These are phyloP conservation scores for Drosophila busckii DNA, from an alignment of 1,140 invertebrate species.

Conservation along the genomic window DNA sequence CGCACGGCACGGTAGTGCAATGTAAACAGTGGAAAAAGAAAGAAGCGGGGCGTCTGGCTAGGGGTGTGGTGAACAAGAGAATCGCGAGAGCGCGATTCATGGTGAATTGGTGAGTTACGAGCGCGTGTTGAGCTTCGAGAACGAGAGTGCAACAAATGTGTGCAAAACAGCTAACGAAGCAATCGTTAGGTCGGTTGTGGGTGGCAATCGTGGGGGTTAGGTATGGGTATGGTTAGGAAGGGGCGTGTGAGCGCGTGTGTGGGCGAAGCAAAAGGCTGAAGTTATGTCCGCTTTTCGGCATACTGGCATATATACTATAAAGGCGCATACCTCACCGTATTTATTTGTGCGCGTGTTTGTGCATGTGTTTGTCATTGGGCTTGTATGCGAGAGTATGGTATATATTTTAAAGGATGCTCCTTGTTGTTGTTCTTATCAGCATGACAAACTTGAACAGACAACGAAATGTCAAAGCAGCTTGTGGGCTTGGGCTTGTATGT, in stretches of 20 bases:
- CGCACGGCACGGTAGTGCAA: slow-evolving; percentile 24
- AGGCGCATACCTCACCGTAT: slow-evolving; percentile 14
- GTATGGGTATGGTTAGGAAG: neutral
- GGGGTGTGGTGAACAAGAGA: neutral
- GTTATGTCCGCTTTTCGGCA: slow-evolving; percentile 54
- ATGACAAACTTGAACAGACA: slow-evolving; percentile 44
- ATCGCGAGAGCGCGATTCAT: slow-evolving; percentile 12
- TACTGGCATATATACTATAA: slow-evolving; percentile 55
- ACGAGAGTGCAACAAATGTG: slow-evolving; percentile 65
- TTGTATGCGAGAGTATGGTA: slow-evolving; percentile 3
- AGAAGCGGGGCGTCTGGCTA: neutral
- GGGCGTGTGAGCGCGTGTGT: neutral
- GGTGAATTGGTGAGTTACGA: slow-evolving; percentile 39
- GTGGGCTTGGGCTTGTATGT: slow-evolving; percentile 9
- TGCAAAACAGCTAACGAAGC: slow-evolving; percentile 38
- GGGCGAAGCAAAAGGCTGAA: slow-evolving; percentile 4
- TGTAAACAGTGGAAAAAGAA: slow-evolving; percentile 42
- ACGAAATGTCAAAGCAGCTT: slow-evolving; percentile 53
- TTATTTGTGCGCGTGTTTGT: slow-evolving; percentile 11
- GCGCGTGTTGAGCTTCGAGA: slow-evolving; percentile 20
- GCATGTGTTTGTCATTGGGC: slow-evolving; percentile 16
- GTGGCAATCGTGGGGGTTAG: too few species aligned
- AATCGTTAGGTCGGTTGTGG: slow-evolving; percentile 36
- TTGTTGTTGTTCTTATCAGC: neutral
- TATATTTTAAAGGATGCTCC: slow-evolving; percentile 12